Percentiles rank a stretch among this genome's conserved stretches.
Evolutionary conservation across 2,113 vertebrate species (phyloP).

Genomic region (Penelope pileata): DNA sequence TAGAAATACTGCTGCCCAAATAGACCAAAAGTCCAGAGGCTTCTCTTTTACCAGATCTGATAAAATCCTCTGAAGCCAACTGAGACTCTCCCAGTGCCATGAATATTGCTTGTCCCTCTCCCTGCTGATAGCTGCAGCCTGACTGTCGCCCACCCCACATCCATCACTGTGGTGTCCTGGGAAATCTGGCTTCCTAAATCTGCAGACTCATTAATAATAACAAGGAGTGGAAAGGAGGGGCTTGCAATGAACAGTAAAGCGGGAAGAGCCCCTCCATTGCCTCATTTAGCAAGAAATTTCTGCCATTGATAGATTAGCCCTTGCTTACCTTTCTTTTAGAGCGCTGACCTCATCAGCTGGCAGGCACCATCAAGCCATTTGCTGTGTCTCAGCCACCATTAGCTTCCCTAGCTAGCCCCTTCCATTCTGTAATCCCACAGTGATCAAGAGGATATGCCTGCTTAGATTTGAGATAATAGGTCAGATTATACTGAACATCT

Average conservation of each 20-base stretch:
- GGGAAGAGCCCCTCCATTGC: not conserved
- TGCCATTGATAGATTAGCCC: slow-evolving; percentile 19
- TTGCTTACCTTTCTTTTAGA: slow-evolving; percentile 21
- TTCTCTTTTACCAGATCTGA: not conserved
- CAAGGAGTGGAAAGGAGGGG: not conserved
- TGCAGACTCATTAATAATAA: not conserved
- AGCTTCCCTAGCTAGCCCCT: not conserved
- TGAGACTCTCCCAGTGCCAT: not conserved
- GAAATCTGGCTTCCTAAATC: not conserved
- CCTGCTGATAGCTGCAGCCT: not conserved
- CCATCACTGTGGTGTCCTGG: not conserved
- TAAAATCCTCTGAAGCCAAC: not conserved
- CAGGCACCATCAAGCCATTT: not conserved
- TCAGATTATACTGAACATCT: not conserved
- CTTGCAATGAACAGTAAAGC: not conserved
- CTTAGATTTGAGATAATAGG: slow-evolving; percentile 36
- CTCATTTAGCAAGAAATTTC: not conserved
- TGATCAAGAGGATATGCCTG: not conserved
- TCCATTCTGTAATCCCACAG: not conserved
- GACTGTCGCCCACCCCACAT: not conserved
- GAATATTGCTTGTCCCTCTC: not conserved
- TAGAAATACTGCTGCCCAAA: not conserved
- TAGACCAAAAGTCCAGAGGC: not conserved
- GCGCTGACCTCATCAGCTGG: slow-evolving; percentile 31
- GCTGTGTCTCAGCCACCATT: not conserved